A percentile compares a stretch with the other conserved stretches of the same genome.
These are phyloP conservation scores for Cosmia pyralina DNA, from an alignment of 2,888 invertebrate species.

Conservation along the genomic window DNA sequence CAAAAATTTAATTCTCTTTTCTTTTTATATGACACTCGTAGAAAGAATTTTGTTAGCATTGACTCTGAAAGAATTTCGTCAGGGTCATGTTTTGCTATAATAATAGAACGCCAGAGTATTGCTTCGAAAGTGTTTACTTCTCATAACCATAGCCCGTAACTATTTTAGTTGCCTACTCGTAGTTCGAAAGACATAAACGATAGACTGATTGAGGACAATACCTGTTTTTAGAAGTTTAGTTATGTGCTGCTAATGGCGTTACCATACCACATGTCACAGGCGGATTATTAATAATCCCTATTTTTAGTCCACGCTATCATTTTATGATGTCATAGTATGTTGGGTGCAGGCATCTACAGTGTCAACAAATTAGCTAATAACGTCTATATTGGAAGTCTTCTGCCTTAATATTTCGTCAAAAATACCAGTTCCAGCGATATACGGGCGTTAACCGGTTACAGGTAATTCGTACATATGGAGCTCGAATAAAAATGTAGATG, in stretches of 20 bases:
- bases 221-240: slow-evolving; percentile 28
- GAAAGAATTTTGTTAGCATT: slow-evolving; percentile 45
- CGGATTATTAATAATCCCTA: slow-evolving; percentile 55
- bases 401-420: slow-evolving; percentile 23
- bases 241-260: slow-evolving; percentile 36
- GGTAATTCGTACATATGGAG: slow-evolving; percentile 43
- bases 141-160: slow-evolving; percentile 26
- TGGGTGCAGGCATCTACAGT: slow-evolving; percentile 40
- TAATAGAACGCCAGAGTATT: slow-evolving; percentile 52
- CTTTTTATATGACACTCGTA: slow-evolving; percentile 24
- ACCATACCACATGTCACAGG: slow-evolving; percentile 40
- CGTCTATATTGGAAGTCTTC: slow-evolving; percentile 15
- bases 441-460: slow-evolving; percentile 68
- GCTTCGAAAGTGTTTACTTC: slow-evolving; percentile 31
- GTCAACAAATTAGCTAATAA: slow-evolving; percentile 43
- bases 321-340: slow-evolving; percentile 57
- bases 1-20: slow-evolving; percentile 15
- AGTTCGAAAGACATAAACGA: slow-evolving; percentile 54
- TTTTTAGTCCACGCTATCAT: slow-evolving; percentile 60
- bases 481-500: slow-evolving; percentile 62
- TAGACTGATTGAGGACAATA: slow-evolving; percentile 20
- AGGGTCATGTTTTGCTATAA: slow-evolving; percentile 61
- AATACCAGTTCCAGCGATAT: slow-evolving; percentile 32
- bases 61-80: slow-evolving; percentile 53
- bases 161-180: slow-evolving; percentile 30